These are phyloP conservation scores for Athripsodes cinereus DNA, from an alignment of 2,888 invertebrate species.

Conservation along the genomic window DNA sequence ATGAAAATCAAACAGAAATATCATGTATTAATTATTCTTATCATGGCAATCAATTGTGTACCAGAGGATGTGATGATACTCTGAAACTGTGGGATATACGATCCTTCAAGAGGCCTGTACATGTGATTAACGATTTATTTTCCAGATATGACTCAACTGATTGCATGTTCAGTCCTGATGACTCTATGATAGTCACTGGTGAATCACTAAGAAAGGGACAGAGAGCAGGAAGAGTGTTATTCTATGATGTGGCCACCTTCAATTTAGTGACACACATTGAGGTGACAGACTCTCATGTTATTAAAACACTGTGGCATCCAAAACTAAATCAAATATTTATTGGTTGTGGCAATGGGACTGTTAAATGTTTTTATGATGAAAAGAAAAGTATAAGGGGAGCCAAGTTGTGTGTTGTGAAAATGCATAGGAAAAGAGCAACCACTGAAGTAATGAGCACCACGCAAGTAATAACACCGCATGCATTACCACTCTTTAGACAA, in stretches of 20 bases:
- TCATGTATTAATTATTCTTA: constrained; percentile 86
- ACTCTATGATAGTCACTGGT: constrained; percentile 81
- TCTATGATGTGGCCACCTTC: constrained; percentile 75
- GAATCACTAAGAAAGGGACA: constrained; percentile 67
- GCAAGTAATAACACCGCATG: constrained; percentile 94
- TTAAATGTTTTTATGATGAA: constrained; percentile 88
- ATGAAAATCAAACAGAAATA: constrained; percentile 72
- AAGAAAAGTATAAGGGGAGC: constrained; percentile 84
- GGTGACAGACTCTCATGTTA: constrained; percentile 75
- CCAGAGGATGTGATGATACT: constrained; percentile 86
- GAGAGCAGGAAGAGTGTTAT: constrained; percentile 63
- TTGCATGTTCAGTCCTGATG: constrained; percentile 88
- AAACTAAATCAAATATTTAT: constrained; percentile 95
- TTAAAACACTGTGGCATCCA: constrained; percentile 93
- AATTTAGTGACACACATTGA: constrained; percentile 66
- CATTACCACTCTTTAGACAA: constrained; percentile 90
- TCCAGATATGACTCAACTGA: constrained; percentile 82
- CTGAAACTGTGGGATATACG: constrained; percentile 93
- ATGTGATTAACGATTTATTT: constrained; percentile 62
- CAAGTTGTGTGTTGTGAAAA: constrained; percentile 80
- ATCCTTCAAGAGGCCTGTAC: constrained; percentile 70
- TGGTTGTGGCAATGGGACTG: constrained; percentile 84
- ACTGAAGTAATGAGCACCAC: constrained; percentile 84
- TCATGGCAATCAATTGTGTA: constrained; percentile 69
- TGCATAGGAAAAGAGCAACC: constrained; percentile 69